Evolutionary conservation across 2,797 vertebrate species (phyloP).

Genomic region (Morus bassanus): DNA sequence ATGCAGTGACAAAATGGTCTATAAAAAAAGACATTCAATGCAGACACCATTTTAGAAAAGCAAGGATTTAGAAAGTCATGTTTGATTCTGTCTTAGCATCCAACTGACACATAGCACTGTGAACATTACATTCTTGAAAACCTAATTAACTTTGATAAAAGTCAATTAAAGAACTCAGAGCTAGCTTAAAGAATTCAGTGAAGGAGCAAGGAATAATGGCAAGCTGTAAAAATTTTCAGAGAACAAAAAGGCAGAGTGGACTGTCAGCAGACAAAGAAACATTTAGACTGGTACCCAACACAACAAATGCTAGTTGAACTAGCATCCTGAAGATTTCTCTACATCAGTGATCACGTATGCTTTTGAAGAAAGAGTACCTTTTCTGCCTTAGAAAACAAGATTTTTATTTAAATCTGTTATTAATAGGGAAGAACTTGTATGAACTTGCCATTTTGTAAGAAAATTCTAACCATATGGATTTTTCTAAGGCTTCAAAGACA

Average conservation of each 20-base stretch:
- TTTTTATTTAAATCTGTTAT: not conserved
- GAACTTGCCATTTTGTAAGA: not conserved
- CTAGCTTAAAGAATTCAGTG: not conserved
- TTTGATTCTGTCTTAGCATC: not conserved
- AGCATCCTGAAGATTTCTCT: not conserved
- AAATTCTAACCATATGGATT: not conserved
- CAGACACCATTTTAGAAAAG: not conserved
- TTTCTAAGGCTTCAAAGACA: not conserved
- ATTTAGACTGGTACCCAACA: not conserved
- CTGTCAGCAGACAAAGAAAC: not conserved
- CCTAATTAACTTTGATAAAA: not conserved
- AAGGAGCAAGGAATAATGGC: not conserved
- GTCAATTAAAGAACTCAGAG: not conserved
- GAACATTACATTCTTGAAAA: not conserved
- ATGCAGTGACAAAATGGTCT: not conserved
- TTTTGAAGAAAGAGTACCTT: not conserved
- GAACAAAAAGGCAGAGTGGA: not conserved
- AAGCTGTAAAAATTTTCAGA: not conserved
- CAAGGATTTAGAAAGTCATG: not conserved
- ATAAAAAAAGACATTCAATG: not conserved
- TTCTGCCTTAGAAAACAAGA: not conserved
- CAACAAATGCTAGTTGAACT: not conserved
- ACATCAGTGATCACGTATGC: not conserved
- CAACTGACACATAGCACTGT: not conserved
- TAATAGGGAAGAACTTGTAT: not conserved